Conservation (phyloP, 2,797 vertebrate species). For the Fundulus diaphanus region DNA sequence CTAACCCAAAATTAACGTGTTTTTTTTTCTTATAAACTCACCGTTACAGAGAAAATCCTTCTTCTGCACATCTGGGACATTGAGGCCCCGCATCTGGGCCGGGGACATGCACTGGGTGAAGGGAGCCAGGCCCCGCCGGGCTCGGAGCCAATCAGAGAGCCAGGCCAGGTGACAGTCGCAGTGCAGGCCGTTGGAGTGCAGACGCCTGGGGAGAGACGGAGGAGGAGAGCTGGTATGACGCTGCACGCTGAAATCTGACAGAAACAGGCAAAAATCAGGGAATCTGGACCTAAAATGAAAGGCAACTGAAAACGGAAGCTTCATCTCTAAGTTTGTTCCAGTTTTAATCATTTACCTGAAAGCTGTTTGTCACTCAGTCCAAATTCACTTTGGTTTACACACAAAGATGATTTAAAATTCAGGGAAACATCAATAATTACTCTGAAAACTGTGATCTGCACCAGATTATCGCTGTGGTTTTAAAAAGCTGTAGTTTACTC, state of each 20-base stretch:
- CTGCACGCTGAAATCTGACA: not conserved
- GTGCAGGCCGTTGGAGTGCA: conserved; percentile 96
- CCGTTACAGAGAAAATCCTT: conserved; percentile 95
- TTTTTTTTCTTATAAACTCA: conserved; percentile 70
- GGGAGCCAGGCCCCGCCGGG: conserved; percentile 91
- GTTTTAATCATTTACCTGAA: too few species aligned
- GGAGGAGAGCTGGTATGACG: not conserved
- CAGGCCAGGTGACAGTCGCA: conserved; percentile 98
- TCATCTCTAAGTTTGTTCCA: too few species aligned
- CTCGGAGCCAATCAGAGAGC: conserved; percentile 97
- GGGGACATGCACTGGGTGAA: conserved; percentile 98
- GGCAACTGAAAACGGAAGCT: not conserved
- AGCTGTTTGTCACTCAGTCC: too few species aligned
- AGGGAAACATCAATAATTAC: not conserved
- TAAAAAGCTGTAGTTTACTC: not conserved
- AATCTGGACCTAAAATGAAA: not conserved
- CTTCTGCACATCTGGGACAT: conserved; percentile 95
- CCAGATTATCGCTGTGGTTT: not conserved
- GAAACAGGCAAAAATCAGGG: not conserved
- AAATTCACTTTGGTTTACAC: not conserved
- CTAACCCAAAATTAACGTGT: not conserved
- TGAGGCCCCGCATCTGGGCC: conserved; percentile 93
- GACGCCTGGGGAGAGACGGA: conserved; percentile 80
- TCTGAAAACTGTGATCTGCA: not conserved
- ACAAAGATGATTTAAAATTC: not conserved